Evolutionary conservation across 1,140 invertebrate genomes (phyloP), one percentile per base, ranked within the genome.

Genomic region (Reticulitermes speratus): DNA sequence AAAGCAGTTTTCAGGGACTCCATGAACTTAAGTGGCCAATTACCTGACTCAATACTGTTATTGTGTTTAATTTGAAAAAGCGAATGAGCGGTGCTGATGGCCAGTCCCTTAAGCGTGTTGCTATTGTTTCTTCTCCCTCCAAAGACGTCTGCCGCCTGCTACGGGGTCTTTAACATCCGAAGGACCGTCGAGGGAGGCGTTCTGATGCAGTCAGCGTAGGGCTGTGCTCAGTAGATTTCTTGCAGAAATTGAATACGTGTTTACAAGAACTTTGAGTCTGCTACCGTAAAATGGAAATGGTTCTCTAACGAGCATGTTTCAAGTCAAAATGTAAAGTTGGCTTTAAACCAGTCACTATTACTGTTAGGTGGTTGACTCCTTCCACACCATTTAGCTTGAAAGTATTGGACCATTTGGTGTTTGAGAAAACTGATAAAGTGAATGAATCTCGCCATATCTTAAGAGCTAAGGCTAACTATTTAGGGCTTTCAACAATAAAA

Each of bases 1-100:
- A 84, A 52, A 84, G 83, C 32, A 84, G 44, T 84, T 84, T 52
- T 84, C 83, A 75, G 65, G 65, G 65, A 75, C 65, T 25, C 25
- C 9, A 19, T 30, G 83, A 84, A 25, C 48, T 84, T 52, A 84
- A 84, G 83, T 84, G 83, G 83, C 44, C 83, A 84, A 84, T 84
- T 84, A 84, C 83, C 83, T 84, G 32, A 52, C 44, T 84, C 32
- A 25, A 30, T 30, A 52, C 83, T 84, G 48, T 30, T 84, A 25
- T 84, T 52, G 83, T 45, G 32, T 84, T 84, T 84, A 84, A 84
- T 84, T 84, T 84, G 83, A 84, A 84, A 84, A 44, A 84, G 65
- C 83, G 83, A 84, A 84, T 25, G 83, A 84, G 48, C 44, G 32
- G 83, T 44, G 83, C 44, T 45, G 83, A 84, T 84, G 83, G 83